A percentile compares a stretch with the other conserved stretches of the same genome.
Conservation (phyloP, 2,113 vertebrate species). For the Trematomus loennbergii region DNA sequence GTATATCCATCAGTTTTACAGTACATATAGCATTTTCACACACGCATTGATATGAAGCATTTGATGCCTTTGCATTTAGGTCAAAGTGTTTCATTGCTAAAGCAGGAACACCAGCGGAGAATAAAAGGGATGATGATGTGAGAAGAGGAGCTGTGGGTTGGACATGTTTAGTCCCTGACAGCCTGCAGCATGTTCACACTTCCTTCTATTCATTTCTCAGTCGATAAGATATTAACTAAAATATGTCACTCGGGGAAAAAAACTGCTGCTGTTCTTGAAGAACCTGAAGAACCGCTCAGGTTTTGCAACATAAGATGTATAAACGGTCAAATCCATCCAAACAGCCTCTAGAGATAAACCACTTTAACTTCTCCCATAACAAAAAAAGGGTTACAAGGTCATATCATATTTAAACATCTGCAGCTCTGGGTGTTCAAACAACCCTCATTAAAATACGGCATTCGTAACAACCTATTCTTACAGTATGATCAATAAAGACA, state of each 20-base stretch:
- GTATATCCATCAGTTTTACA: neutral
- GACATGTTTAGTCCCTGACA: neutral
- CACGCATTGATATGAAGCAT: neutral
- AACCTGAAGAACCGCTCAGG: neutral
- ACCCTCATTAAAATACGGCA: no score
- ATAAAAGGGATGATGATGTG: neutral
- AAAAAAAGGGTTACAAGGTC: neutral
- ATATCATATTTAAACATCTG: neutral
- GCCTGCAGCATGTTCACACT: conserved; percentile 36
- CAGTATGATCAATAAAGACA: neutral
- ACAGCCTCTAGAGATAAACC: neutral
- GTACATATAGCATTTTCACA: neutral
- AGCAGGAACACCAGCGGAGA: neutral
- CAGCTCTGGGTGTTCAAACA: neutral
- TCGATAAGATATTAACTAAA: conserved; percentile 9
- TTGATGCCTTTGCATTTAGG: neutral
- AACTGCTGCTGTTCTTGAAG: neutral
- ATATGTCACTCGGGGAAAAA: neutral
- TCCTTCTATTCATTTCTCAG: conserved; percentile 28
- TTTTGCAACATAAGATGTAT: conserved; percentile 8
- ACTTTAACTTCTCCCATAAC: neutral
- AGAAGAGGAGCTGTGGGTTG: conserved; percentile 5
- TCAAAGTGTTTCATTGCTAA: conserved; percentile 10
- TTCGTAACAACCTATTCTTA: neutral
- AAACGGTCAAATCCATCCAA: neutral